Evolutionary conservation across 2,888 invertebrate species (phyloP), one percentile per base, ranked within the genome.

Genomic region (Drosophila subquinaria): DNA sequence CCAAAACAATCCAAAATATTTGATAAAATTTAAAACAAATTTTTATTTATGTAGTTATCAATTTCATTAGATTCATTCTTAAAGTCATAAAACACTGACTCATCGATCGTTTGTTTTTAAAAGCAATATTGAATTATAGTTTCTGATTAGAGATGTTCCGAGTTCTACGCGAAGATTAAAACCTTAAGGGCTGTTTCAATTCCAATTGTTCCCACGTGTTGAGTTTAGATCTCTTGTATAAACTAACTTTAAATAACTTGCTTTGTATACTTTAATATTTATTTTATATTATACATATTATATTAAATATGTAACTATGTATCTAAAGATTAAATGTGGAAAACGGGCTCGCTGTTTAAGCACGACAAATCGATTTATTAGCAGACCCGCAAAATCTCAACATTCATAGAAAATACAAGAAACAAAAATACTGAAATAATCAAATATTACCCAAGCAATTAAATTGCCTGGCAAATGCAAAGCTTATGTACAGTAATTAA

Each of bases 371-470:
- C 76, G 79, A 77, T 79, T 75, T 51, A 61, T 48, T 57, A 47
- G 50, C 30, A 40, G 5, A 30, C 6, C 10, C 17, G 9, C 20
- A 66, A 60, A 79, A 76, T 69, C 65, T 61, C 13, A 42, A 36
- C 59, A 55, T 8, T n/a, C 55, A 43, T 43, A 20, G 27, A 10
- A n/a, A 9, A 9, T 13, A 35, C 9, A 38, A 23, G 33, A 15
- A 52, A 71, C 51, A 42, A 45, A 33, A 69, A 60, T 38, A 45
- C 55, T 11, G 38, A 66, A 69, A 60, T 79, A 79, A 74, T 74
- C 79, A 77, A 77, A 79, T 75, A 77, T 77, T 77, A 75, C 67
- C 61, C 70, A 23, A 67, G 61, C 80, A 75, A 77, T 75, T 77
- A 75, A 79, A 67, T 50, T 30, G n/a, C 17, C 27, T 69, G 63